These are phyloP conservation scores for Caenorhabditis sp. DNA, from an alignment of 2,888 invertebrate genomes.

Conservation along the genomic window DNA sequence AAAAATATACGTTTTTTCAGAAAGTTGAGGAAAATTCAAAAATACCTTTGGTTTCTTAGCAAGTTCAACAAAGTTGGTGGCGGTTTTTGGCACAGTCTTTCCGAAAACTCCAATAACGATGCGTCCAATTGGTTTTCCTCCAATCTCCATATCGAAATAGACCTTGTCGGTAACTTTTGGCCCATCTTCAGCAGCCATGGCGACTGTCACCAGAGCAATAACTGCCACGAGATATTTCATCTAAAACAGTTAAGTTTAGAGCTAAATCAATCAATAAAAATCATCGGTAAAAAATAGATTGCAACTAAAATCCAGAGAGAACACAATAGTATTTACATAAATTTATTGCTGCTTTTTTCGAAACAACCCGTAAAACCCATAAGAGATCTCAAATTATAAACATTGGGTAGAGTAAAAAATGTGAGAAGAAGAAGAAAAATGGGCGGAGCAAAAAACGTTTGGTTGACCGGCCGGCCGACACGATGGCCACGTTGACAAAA, in stretches of 20 bases:
- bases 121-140: conserved; percentile 79
- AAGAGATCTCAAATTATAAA: too few species aligned
- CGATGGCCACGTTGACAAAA: conserved; percentile 2
- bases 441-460: background rate
- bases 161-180: conserved; percentile 70
- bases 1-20: background rate
- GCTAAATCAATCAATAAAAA: background rate
- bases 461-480: background rate
- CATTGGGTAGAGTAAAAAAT: too few species aligned
- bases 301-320: too few species aligned
- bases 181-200: conserved; percentile 43
- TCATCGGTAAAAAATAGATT: background rate
- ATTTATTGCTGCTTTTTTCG: too few species aligned
- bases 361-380: too few species aligned
- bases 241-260: background rate
- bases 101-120: conserved; percentile 90
- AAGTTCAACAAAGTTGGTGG: conserved; percentile 84
- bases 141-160: conserved; percentile 82
- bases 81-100: conserved; percentile 84
- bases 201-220: conserved; percentile 1
- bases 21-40: background rate
- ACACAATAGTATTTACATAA: background rate
- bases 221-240: conserved; percentile 5
- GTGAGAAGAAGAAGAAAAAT: background rate
- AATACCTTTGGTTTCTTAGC: conserved; percentile 75